A percentile compares a stretch with the other conserved stretches of the same genome.
Evolutionary conservation across 2,113 vertebrate species (phyloP).

Genomic region (Himantopus leucocephalus): DNA sequence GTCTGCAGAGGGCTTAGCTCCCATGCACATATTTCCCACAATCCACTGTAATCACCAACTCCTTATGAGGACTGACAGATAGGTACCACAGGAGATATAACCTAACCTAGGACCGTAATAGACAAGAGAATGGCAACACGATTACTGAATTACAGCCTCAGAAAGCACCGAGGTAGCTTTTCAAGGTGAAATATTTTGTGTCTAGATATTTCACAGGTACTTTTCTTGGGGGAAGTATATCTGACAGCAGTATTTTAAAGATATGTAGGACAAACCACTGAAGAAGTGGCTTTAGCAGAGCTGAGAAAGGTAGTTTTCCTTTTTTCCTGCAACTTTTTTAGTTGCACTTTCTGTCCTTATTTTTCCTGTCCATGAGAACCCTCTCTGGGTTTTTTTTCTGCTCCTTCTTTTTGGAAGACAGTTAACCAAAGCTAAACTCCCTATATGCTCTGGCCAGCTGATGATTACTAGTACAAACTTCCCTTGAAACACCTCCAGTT

Average conservation of each 20-base stretch:
- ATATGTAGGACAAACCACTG: neutral
- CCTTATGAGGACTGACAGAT: neutral
- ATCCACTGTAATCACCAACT: neutral
- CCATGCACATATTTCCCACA: neutral
- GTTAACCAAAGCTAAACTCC: neutral
- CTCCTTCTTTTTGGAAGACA: neutral
- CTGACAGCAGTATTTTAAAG: neutral
- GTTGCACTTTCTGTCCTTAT: neutral
- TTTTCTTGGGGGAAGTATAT: neutral
- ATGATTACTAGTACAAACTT: neutral
- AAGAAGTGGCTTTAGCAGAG: neutral
- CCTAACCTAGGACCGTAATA: neutral
- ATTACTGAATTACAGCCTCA: neutral
- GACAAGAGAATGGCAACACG: neutral
- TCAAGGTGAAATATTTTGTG: neutral
- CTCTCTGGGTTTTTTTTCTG: accelerated
- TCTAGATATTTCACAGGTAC: neutral
- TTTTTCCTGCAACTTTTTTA: neutral
- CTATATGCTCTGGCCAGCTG: neutral
- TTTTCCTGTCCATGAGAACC: neutral
- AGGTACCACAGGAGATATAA: neutral
- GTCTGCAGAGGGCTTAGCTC: neutral
- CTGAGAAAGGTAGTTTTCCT: neutral
- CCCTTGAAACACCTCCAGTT: neutral
- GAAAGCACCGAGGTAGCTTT: neutral